A percentile compares a stretch with the other conserved stretches of the same genome.
These are phyloP conservation scores for Epistrophe grossulariae DNA, from an alignment of 2,888 invertebrate genomes.

Conservation along the genomic window DNA sequence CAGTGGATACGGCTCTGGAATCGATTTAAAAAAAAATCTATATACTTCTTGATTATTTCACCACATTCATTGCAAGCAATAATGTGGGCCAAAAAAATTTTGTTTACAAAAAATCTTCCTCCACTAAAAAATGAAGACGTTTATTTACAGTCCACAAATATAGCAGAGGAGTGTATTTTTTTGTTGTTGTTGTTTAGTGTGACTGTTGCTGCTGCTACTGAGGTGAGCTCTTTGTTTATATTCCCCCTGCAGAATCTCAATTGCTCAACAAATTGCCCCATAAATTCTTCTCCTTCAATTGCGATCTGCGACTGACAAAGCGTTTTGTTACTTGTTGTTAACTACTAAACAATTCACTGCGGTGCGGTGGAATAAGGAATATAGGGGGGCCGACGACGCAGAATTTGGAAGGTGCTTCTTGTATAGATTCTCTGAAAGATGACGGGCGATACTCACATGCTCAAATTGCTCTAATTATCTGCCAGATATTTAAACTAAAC, in stretches of 20 bases:
- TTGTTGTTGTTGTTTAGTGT: not conserved
- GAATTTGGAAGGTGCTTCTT: not conserved
- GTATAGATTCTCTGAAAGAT: not conserved
- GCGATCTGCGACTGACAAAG: constrained; percentile 41
- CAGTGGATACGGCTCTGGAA: not conserved
- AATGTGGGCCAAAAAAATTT: constrained; percentile 32
- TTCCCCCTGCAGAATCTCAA: constrained; percentile 64
- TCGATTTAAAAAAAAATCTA: not conserved
- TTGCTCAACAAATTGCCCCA: constrained; percentile 71
- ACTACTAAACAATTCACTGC: constrained; percentile 6
- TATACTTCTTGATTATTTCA: constrained; percentile 28
- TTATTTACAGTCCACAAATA: constrained; percentile 34
- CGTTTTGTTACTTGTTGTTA: constrained; percentile 12
- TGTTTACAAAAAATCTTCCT: constrained; percentile 32
- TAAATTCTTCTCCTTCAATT: constrained; percentile 66
- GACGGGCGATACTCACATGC: not conserved
- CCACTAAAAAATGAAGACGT: constrained; percentile 46
- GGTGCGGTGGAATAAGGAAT: not conserved
- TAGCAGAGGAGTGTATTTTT: constrained; percentile 19
- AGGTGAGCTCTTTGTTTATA: constrained; percentile 66
- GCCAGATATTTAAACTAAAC: constrained; percentile 61
- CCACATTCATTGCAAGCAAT: constrained; percentile 33
- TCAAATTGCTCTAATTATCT: constrained; percentile 32
- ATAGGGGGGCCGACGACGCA: not conserved
- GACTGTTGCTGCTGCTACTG: not conserved